Evolutionary conservation across 2,888 invertebrate genomes (phyloP).

Genomic region (Acronicta psi): DNA sequence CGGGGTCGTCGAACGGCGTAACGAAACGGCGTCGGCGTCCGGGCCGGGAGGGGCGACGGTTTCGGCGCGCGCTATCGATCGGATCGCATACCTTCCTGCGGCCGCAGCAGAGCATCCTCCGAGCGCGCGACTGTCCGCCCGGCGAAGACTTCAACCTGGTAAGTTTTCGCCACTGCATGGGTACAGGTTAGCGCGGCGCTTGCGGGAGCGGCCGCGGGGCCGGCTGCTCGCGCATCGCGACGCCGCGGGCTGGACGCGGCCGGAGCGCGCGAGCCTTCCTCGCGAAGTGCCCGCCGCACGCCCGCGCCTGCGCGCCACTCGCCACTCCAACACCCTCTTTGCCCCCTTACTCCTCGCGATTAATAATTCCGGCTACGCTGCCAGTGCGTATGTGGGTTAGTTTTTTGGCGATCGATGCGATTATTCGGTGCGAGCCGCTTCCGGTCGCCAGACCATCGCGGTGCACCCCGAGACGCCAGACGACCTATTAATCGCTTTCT

Average conservation of each 20-base stretch:
- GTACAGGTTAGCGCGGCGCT: conserved; percentile 90
- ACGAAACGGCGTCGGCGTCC: conserved; percentile 80
- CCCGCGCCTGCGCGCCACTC: conserved; percentile 77
- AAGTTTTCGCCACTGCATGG: conserved; percentile 96
- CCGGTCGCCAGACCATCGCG: conserved; percentile 73
- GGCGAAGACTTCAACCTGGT: conserved; percentile 93
- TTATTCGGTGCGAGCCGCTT: conserved; percentile 84
- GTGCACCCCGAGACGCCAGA: conserved; percentile 78
- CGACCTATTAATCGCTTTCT: conserved; percentile 81
- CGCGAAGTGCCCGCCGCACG: conserved; percentile 84
- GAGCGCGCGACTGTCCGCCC: conserved; percentile 91
- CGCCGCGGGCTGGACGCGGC: conserved; percentile 81
- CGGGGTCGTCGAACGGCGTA: conserved; percentile 84
- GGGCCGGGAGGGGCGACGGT: conserved; percentile 86
- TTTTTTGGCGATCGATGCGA: conserved; percentile 89
- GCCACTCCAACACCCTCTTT: conserved; percentile 70
- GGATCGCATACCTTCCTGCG: conserved; percentile 94
- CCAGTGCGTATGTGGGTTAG: conserved; percentile 89
- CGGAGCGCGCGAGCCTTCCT: conserved; percentile 86
- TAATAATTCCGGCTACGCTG: conserved; percentile 89
- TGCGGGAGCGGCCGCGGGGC: conserved; percentile 85
- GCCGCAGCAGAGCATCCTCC: conserved; percentile 98
- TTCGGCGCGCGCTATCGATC: conserved; percentile 88
- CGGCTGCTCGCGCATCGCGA: conserved; percentile 85
- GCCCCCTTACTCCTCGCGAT: conserved; percentile 84